A percentile compares a stretch with the other conserved stretches of the same genome.
Evolutionary conservation across 1,140 invertebrate species (phyloP).

Genomic region (Rhysida immarginata): DNA sequence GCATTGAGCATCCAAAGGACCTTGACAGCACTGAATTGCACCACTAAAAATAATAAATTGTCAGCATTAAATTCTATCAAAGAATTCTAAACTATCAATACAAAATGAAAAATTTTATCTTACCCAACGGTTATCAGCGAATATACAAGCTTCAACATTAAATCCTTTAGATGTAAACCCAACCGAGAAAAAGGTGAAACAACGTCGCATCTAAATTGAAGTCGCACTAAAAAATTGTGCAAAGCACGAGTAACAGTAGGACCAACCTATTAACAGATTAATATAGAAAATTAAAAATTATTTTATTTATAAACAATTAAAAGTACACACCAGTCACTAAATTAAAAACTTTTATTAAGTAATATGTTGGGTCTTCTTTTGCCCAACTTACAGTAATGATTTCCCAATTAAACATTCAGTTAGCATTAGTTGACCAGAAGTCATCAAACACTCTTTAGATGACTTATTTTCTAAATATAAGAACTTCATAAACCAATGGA

Average conservation of each 20-base stretch:
- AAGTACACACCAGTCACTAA: no score
- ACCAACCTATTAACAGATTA: constrained; percentile 41
- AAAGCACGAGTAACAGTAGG: constrained; percentile 56
- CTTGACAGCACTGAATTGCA: constrained; percentile 47
- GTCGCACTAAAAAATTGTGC: constrained; percentile 49
- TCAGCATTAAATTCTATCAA: neutral
- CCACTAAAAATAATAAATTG: constrained; percentile 33
- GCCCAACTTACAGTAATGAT: no score
- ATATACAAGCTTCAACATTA: constrained; percentile 51
- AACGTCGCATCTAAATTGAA: constrained; percentile 51
- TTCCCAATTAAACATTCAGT: no score
- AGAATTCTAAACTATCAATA: neutral
- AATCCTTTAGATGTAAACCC: constrained; percentile 46
- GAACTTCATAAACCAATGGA: no score
- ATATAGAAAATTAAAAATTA: no score
- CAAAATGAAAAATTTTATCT: no score
- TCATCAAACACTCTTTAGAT: no score
- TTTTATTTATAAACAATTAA: no score
- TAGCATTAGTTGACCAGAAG: no score
- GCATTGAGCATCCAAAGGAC: constrained; percentile 67
- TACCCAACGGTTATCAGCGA: constrained; percentile 44
- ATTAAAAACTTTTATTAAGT: no score
- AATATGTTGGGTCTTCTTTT: no score
- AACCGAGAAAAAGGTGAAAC: constrained; percentile 37
- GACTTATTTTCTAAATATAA: no score